Evolutionary conservation across 2,888 invertebrate species (phyloP).

Genomic region (Icerya purchasi): DNA sequence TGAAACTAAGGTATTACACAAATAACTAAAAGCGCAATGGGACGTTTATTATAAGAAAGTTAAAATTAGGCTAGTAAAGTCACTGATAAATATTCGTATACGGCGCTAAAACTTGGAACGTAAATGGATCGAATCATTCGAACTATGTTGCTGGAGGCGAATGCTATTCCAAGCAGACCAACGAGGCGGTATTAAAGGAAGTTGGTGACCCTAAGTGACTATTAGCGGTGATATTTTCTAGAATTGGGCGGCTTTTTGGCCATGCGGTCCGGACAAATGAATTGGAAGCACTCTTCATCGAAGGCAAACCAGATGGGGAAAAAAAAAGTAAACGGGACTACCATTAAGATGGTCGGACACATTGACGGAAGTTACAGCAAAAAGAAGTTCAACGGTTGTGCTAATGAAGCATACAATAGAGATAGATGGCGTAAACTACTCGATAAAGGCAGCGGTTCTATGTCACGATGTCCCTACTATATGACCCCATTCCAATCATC

Average conservation of each 20-base stretch:
- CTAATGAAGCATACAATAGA: neutral
- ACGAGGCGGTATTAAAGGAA: neutral
- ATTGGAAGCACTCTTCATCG: neutral
- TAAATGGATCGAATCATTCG: neutral
- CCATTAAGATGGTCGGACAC: neutral
- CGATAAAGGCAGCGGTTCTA: neutral
- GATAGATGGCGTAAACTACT: neutral
- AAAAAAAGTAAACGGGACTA: no score
- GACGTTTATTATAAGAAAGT: neutral
- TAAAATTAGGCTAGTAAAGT: neutral
- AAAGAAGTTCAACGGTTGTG: neutral
- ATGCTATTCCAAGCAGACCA: neutral
- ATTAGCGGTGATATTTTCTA: no score
- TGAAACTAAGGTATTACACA: neutral
- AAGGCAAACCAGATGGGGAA: neutral
- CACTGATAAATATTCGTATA: neutral
- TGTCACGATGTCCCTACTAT: neutral
- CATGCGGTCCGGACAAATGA: neutral
- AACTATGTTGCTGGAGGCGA: neutral
- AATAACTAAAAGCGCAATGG: neutral
- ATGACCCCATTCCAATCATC: no score
- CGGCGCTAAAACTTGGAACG: neutral
- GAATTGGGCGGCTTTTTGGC: no score
- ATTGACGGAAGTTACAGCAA: neutral
- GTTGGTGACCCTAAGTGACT: neutral